Conservation (phyloP, 2,113 vertebrate species). For the Sinosuthora webbiana region DNA sequence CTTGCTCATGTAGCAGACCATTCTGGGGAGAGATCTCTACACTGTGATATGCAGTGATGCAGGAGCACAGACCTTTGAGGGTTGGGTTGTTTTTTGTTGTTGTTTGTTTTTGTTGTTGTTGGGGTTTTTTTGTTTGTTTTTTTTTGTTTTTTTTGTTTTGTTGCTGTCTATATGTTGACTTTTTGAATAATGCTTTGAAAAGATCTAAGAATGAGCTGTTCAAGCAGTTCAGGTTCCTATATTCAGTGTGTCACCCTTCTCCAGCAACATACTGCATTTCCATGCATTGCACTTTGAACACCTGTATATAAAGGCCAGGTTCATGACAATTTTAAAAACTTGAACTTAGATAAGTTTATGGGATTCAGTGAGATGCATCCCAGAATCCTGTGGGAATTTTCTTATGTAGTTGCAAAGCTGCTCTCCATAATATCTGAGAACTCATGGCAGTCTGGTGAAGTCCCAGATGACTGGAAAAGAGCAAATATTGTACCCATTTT, state of each 20-base stretch:
- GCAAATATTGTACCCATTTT: neutral
- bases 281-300: neutral
- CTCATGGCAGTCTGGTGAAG: neutral
- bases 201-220: neutral
- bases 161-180: neutral
- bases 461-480: neutral
- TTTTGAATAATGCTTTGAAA: neutral
- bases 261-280: neutral
- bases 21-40: neutral
- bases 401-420: neutral
- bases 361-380: too few species aligned
- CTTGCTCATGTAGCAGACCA: neutral
- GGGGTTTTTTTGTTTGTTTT: neutral
- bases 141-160: too few species aligned
- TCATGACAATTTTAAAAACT: neutral
- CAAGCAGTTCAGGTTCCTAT: neutral
- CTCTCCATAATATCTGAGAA: fast-evolving
- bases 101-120: too few species aligned
- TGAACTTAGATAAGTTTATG: neutral
- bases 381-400: neutral
- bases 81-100: fast-evolving
- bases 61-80: neutral
- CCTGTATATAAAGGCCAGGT: neutral
- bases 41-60: neutral
- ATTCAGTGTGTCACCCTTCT: neutral